Percentiles rank a stretch among this genome's conserved stretches.
phyloP scores from a whole-genome alignment of 2,797 vertebrate species.

The Ptychadena robeensis region DNA sequence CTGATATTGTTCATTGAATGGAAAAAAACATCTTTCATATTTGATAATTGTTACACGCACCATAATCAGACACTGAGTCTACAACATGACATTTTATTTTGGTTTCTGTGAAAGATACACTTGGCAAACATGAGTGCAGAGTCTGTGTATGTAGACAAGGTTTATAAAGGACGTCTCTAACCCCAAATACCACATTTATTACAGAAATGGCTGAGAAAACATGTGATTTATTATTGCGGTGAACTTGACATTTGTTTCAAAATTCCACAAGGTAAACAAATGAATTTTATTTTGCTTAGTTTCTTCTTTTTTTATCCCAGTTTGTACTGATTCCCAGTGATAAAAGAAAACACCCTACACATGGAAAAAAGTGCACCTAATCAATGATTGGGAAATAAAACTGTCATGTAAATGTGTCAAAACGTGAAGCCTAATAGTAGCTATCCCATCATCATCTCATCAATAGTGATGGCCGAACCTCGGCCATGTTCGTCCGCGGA shows the following conservation, averaged over 20 bases:
- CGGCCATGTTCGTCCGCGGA: too few relatives aligned
- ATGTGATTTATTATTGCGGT: slow-evolving; percentile 46
- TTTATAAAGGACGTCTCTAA: slow-evolving; percentile 22
- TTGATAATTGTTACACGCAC: slow-evolving; percentile 33
- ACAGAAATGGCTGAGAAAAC: slow-evolving; percentile 47
- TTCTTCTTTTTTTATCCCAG: slow-evolving; percentile 21
- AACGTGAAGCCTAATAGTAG: not conserved
- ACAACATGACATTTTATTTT: slow-evolving; percentile 30
- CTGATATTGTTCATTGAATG: slow-evolving; percentile 35
- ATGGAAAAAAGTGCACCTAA: not conserved
- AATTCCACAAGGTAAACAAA: slow-evolving; percentile 37
- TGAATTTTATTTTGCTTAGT: slow-evolving; percentile 8
- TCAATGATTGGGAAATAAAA: not conserved
- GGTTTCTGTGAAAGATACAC: slow-evolving; percentile 43
- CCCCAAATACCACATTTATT: slow-evolving; percentile 51
- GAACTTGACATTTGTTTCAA: slow-evolving; percentile 44
- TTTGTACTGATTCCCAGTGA: not conserved
- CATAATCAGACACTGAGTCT: slow-evolving; percentile 44
- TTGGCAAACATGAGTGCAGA: slow-evolving; percentile 30
- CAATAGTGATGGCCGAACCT: too few relatives aligned
- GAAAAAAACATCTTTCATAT: slow-evolving; percentile 8
- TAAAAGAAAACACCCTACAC: not conserved
- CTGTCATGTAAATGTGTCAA: too few relatives aligned
- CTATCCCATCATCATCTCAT: not conserved
- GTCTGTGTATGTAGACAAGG: slow-evolving; percentile 23